A percentile compares a stretch with the other conserved stretches of the same genome.
These are phyloP conservation scores for Salmo trutta DNA, from an alignment of 2,797 vertebrate species.

Conservation along the genomic window DNA sequence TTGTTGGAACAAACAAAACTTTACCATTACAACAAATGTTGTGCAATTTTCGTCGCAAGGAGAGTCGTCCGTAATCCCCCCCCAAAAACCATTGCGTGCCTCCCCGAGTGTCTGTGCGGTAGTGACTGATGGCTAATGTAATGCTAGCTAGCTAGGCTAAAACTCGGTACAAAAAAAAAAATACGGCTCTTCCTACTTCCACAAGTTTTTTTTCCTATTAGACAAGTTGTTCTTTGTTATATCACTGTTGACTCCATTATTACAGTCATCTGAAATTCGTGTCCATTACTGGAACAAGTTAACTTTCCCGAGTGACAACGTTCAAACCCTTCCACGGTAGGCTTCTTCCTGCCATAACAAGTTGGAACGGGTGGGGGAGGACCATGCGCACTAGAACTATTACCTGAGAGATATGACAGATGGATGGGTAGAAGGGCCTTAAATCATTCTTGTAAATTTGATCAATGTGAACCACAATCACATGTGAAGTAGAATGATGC, in stretches of 20 bases:
- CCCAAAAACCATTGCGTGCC: conserved; percentile 7
- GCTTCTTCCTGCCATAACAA: conserved; percentile 75
- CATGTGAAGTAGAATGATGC: neutral
- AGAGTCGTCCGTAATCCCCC: conserved; percentile 11
- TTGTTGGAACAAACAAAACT: neutral
- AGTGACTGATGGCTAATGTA: conserved; percentile 21
- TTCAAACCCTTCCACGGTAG: conserved; percentile 5
- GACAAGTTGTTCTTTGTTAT: neutral
- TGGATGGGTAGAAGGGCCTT: neutral
- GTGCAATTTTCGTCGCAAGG: neutral
- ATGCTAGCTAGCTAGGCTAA: conserved; percentile 13
- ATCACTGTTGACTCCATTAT: neutral
- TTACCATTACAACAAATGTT: neutral
- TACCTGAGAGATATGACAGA: conserved; percentile 4
- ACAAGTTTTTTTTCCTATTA: conserved; percentile 5
- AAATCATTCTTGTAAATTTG: conserved; percentile 58
- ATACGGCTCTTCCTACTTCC: conserved; percentile 15
- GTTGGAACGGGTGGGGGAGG: conserved; percentile 41
- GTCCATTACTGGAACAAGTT: conserved; percentile 53
- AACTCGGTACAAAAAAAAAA: neutral
- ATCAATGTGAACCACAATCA: conserved; percentile 32
- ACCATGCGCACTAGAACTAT: conserved; percentile 30
- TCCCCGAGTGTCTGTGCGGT: conserved; percentile 8
- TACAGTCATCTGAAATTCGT: conserved; percentile 20
- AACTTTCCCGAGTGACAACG: conserved; percentile 38